phyloP scores from a whole-genome alignment of 1,140 invertebrate genomes.

The Polypedilum vanderplanki region DNA sequence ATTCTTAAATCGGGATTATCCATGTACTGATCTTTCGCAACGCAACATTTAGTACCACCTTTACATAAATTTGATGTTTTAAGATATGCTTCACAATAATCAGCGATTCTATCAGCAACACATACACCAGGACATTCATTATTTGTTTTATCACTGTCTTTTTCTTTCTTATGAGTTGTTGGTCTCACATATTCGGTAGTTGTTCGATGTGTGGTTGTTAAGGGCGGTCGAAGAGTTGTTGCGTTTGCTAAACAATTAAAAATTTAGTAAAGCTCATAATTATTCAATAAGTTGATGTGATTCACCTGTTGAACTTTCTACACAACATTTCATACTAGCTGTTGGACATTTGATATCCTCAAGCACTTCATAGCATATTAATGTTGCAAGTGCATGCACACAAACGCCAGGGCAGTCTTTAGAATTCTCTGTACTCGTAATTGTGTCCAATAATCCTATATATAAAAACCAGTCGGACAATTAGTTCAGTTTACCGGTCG shows the following conservation, averaged over 20 bases:
- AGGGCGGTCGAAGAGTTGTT: constrained; percentile 32
- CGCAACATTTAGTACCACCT: constrained; percentile 63
- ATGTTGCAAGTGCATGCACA: constrained; percentile 69
- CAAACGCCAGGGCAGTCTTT: constrained; percentile 81
- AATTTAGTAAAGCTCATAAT: constrained; percentile 31
- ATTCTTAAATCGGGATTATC: constrained; percentile 47
- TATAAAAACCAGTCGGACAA: constrained; percentile 32
- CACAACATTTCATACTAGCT: constrained; percentile 71
- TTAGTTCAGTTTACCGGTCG: neutral
- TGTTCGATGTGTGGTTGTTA: constrained; percentile 33
- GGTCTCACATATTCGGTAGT: constrained; percentile 39
- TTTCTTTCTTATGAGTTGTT: constrained; percentile 37
- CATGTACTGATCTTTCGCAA: constrained; percentile 62
- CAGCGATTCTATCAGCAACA: constrained; percentile 67
- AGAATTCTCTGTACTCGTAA: constrained; percentile 71
- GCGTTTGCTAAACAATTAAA: neutral
- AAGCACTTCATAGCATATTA: constrained; percentile 75
- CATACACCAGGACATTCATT: constrained; percentile 68
- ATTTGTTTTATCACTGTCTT: constrained; percentile 33
- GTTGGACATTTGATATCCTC: constrained; percentile 72
- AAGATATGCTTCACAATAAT: constrained; percentile 78
- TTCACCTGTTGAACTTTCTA: constrained; percentile 54
- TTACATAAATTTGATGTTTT: constrained; percentile 62
- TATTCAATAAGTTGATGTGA: constrained; percentile 30
- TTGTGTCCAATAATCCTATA: constrained; percentile 69